Evolutionary conservation across 2,888 invertebrate genomes (phyloP).

Genomic region (Zelleria hepariella): DNA sequence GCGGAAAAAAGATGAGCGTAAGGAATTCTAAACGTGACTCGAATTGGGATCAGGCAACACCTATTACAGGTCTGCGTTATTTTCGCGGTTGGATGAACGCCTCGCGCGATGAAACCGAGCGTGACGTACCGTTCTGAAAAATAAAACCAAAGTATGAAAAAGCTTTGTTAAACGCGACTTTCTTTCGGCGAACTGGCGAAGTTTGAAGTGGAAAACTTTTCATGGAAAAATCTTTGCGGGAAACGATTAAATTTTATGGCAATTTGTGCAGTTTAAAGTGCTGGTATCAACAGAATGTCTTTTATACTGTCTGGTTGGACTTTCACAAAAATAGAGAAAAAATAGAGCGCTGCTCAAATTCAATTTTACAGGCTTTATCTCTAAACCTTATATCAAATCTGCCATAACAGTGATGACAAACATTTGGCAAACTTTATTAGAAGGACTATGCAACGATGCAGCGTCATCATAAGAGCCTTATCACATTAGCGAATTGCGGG

Average conservation of each 20-base stretch:
- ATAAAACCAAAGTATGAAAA: constrained; percentile 70
- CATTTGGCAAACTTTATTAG: constrained; percentile 15
- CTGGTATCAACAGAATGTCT: constrained; percentile 35
- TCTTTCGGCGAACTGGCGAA: constrained; percentile 67
- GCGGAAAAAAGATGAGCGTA: constrained; percentile 72
- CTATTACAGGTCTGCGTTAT: constrained; percentile 67
- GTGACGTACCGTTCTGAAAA: constrained; percentile 66
- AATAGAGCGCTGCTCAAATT: not conserved
- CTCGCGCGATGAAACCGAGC: constrained; percentile 58
- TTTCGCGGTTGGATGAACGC: constrained; percentile 61
- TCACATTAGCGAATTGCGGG: too few species aligned
- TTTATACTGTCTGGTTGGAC: constrained; percentile 10
- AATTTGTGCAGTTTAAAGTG: constrained; percentile 59
- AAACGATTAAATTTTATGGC: constrained; percentile 67
- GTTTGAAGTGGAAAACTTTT: constrained; percentile 71
- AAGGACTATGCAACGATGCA: constrained; percentile 14
- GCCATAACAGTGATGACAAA: too few species aligned
- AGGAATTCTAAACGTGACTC: constrained; percentile 68
- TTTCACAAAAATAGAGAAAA: not conserved
- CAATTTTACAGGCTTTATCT: not conserved
- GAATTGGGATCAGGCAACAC: constrained; percentile 60
- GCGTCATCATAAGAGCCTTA: too few species aligned
- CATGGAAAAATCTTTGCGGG: constrained; percentile 65
- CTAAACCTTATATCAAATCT: too few species aligned
- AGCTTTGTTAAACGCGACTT: constrained; percentile 69